Evolutionary conservation across 2,113 vertebrate genomes (phyloP).

Genomic region (Lampris incognitus): DNA sequence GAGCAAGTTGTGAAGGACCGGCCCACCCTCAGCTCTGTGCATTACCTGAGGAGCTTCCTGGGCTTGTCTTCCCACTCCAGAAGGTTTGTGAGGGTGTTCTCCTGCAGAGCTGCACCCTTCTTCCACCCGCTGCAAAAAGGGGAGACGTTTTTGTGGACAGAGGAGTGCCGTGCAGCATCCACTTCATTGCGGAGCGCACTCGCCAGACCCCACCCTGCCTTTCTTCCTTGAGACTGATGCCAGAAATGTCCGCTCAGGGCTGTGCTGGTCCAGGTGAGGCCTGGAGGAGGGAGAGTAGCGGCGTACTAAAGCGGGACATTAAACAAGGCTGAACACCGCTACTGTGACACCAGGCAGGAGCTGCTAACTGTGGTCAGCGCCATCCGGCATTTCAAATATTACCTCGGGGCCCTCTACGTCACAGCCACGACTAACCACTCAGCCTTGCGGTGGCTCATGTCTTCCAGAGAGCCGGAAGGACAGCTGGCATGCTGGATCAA

Average conservation of each 20-base stretch:
- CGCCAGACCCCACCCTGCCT: slow-evolving; percentile 16
- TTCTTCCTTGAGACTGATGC: slow-evolving; percentile 32
- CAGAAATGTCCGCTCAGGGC: neutral
- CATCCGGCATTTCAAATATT: slow-evolving; percentile 27
- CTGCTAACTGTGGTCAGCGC: slow-evolving; percentile 8
- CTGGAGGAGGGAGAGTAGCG: too few relatives aligned
- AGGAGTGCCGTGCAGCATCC: slow-evolving; percentile 10
- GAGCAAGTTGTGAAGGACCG: slow-evolving; percentile 17
- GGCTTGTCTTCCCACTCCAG: slow-evolving; percentile 2
- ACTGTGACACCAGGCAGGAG: slow-evolving; percentile 11
- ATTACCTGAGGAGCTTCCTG: slow-evolving; percentile 12
- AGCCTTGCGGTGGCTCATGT: slow-evolving; percentile 23
- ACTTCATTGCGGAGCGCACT: neutral
- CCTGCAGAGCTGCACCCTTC: neutral
- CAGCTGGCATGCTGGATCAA: slow-evolving; percentile 10
- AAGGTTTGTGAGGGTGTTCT: neutral
- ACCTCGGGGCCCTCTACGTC: slow-evolving; percentile 18
- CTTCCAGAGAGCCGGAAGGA: slow-evolving; percentile 22
- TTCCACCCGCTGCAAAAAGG: slow-evolving; percentile 13
- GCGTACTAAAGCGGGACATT: slow-evolving; percentile 23
- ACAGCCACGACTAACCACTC: slow-evolving; percentile 31
- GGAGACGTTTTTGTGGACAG: slow-evolving; percentile 13
- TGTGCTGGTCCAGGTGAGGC: neutral
- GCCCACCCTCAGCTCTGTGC: neutral
- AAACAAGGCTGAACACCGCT: slow-evolving; percentile 7